A percentile compares a stretch with the other conserved stretches of the same genome.
These are phyloP conservation scores for Nothocercus julius DNA, from an alignment of 2,113 vertebrate genomes.

Conservation along the genomic window DNA sequence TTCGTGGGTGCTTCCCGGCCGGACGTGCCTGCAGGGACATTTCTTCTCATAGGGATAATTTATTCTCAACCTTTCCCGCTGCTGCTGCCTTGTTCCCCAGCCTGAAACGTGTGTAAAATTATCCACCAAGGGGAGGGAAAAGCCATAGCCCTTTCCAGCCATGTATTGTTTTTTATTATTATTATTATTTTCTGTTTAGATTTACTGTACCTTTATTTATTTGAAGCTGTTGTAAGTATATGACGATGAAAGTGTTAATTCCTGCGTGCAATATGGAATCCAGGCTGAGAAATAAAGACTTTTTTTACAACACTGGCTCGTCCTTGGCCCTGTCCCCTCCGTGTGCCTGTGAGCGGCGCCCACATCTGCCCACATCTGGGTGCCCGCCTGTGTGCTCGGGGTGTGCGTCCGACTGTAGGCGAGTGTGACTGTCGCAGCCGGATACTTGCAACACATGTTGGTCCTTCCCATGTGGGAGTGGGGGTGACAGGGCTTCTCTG, in stretches of 20 bases:
- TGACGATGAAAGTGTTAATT: slow-evolving; percentile 31
- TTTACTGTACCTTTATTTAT: slow-evolving; percentile 57
- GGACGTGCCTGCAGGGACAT: neutral
- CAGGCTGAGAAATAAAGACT: slow-evolving; percentile 61
- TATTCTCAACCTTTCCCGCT: neutral
- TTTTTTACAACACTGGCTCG: neutral
- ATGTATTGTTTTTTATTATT: neutral
- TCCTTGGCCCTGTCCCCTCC: neutral
- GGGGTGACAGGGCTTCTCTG: rapidly evolving
- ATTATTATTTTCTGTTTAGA: neutral
- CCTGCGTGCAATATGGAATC: slow-evolving; percentile 65
- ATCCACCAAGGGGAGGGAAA: neutral
- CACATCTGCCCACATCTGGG: neutral
- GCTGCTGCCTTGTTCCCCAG: neutral
- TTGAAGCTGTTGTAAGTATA: slow-evolving; percentile 44
- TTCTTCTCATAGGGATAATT: neutral
- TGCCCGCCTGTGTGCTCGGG: neutral
- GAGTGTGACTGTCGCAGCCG: neutral
- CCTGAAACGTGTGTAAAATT: neutral
- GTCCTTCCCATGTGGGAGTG: rapidly evolving
- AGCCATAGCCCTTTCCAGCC: neutral
- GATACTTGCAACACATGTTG: neutral
- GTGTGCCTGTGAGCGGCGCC: neutral
- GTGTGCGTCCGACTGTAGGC: rapidly evolving
- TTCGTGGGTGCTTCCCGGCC: neutral